Percentiles rank a stretch among this genome's conserved stretches.
Evolutionary conservation across 2,113 vertebrate species (phyloP).

Genomic region (Asarcornis scutulata): DNA sequence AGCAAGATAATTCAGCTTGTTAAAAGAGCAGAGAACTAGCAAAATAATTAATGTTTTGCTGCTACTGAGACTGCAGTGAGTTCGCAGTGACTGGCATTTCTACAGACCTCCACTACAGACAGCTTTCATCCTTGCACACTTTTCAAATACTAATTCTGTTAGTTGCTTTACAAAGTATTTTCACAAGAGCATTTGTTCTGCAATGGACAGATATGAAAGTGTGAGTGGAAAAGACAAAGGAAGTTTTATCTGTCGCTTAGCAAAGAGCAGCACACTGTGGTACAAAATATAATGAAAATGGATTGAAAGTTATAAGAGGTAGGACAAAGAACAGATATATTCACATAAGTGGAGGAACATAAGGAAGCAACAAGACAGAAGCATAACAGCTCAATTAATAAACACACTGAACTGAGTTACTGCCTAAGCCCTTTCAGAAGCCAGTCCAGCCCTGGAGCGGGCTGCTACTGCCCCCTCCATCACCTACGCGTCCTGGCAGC

Average conservation of each 20-base stretch:
- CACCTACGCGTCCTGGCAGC: neutral
- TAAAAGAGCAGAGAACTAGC: neutral
- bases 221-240: neutral
- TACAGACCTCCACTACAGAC: neutral
- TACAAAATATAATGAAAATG: neutral
- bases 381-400: neutral
- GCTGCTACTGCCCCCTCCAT: neutral
- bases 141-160: neutral
- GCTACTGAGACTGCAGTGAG: neutral
- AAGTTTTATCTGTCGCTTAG: neutral
- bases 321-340: neutral
- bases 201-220: neutral
- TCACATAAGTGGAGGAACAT: neutral
- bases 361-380: neutral
- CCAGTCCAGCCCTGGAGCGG: neutral
- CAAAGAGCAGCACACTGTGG: neutral
- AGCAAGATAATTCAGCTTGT: neutral
- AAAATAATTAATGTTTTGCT: neutral
- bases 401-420: neutral
- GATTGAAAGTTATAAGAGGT: neutral
- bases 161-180: neutral
- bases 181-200: neutral
- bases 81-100: neutral
- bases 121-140: neutral
- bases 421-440: neutral